Evolutionary conservation across 2,888 invertebrate genomes (phyloP).

Genomic region (Sinodicranocentrus sp.): DNA sequence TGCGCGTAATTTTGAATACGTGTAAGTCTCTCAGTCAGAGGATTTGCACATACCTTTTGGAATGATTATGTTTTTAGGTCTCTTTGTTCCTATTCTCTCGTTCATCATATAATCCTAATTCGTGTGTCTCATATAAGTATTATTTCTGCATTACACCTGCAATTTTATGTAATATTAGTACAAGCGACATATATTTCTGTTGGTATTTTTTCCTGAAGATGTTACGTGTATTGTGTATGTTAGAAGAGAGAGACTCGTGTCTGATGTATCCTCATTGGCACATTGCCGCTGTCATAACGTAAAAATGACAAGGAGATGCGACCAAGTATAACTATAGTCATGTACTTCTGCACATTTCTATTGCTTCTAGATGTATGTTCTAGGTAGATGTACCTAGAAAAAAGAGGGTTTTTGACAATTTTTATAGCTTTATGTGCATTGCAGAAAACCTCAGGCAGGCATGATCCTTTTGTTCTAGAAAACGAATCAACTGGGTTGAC

Average conservation of each 20-base stretch:
- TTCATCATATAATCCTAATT: not conserved
- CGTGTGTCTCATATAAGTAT: no score
- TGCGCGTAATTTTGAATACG: constrained; percentile 40
- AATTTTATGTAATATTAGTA: constrained; percentile 61
- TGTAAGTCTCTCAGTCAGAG: constrained; percentile 2
- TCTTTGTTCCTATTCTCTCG: not conserved
- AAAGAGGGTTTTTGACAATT: constrained; percentile 22
- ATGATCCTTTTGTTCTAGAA: constrained; percentile 61
- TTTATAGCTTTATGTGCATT: constrained; percentile 1
- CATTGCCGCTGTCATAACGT: not conserved
- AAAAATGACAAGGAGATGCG: constrained; percentile 48
- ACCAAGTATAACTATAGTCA: constrained; percentile 34
- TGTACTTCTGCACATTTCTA: constrained; percentile 15
- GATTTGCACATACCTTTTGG: not conserved
- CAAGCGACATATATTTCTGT: constrained; percentile 56
- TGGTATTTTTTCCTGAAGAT: constrained; percentile 32
- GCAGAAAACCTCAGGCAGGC: constrained; percentile 57
- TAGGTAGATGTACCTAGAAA: constrained; percentile 19
- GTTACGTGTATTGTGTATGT: constrained; percentile 43
- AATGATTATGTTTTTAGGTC: no score
- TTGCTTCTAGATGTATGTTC: no score
- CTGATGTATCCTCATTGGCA: no score
- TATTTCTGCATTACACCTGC: constrained; percentile 17
- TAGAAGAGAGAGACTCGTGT: no score
- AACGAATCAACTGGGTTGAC: constrained; percentile 27